Base-by-base conservation (phyloP, 2,113 vertebrate species). In the Panthera tigris region DNA sequence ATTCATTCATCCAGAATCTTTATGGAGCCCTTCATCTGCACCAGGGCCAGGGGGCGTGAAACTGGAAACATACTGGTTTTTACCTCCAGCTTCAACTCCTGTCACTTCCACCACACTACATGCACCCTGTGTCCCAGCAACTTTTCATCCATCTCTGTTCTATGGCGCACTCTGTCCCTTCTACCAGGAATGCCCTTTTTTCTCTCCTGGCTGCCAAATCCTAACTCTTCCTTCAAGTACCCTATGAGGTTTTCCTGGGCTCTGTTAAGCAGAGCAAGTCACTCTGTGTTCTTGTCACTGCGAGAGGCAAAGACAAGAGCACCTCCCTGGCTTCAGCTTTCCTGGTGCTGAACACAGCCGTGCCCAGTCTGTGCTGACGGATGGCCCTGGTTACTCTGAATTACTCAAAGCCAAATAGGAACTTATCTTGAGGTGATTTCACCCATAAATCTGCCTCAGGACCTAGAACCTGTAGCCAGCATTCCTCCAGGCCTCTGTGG, bases 341-440 rank as follows among this genome's bases (percentile, higher is more conserved):
- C 29, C 36, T 36, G 36, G 5, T 14, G 74, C 11, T 6, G 36
- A 73, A 29, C 1, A 4, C 9, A 27, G 29, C 23, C 0, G 0
- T 0, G 0, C 5, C 16, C 4, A 29, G 45, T 36, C 48, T 50
- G 10, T 2, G 27, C 3, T 89, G 78, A 88, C 4, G 0, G 48
- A 61, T 13, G 52, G 29, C 52, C 31, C 29, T 7, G 21, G 68
- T 57, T 16, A 36, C 33, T 66, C 61, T 27, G 52, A 13, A 27
- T 45, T 52, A 61, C 66, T 92, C 71, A 52, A 10, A 78, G 73
- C 45, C 8, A 52, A 74, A 50, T 1, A 29, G 33, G 81, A 33
- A 25, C 83, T 91, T 80, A n/a, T 76, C 50, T 23, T 41, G 74
- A 48, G 81, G 36, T 74, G 89, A 45, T 52, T 92, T 93, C 63